Evolutionary conservation across 2,797 vertebrate species (phyloP).

Genomic region (Ambastaia sidthimunki): DNA sequence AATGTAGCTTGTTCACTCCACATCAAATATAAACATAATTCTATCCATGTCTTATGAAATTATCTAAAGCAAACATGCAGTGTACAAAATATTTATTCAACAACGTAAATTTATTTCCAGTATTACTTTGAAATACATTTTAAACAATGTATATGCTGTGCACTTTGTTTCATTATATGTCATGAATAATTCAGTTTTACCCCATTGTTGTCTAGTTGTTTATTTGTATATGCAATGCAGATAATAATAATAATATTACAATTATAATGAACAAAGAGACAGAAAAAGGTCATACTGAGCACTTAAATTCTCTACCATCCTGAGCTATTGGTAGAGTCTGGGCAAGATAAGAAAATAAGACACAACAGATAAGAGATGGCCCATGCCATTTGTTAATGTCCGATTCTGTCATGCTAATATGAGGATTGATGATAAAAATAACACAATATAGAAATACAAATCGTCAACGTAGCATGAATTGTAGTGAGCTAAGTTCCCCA

Average conservation of each 20-base stretch:
- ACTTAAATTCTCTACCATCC: slow-evolving; percentile 76
- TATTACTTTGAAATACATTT: slow-evolving; percentile 82
- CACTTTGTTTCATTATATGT: slow-evolving; percentile 75
- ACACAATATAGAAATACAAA: slow-evolving; percentile 39
- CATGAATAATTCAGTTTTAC: slow-evolving; percentile 70
- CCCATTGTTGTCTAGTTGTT: slow-evolving; percentile 66
- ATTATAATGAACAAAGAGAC: slow-evolving; percentile 86
- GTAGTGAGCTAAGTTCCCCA: too few species aligned
- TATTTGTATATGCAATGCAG: slow-evolving; percentile 54
- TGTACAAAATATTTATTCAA: slow-evolving; percentile 69
- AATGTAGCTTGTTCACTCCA: background rate
- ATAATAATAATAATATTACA: slow-evolving; percentile 57
- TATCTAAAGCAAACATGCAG: slow-evolving; percentile 39
- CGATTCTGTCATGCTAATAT: slow-evolving; percentile 69
- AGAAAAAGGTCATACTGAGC: slow-evolving; percentile 87
- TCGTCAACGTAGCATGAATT: too few species aligned
- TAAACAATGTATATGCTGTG: slow-evolving; percentile 79
- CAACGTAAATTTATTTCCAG: slow-evolving; percentile 74
- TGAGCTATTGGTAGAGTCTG: slow-evolving; percentile 70
- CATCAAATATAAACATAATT: background rate
- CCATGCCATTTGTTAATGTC: slow-evolving; percentile 62
- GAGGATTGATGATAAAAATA: slow-evolving; percentile 60
- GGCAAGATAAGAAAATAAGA: slow-evolving; percentile 63
- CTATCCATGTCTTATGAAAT: background rate
- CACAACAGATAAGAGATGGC: slow-evolving; percentile 43